Base-by-base conservation (phyloP, 1,140 invertebrate species). In the Drosophila cardini region DNA sequence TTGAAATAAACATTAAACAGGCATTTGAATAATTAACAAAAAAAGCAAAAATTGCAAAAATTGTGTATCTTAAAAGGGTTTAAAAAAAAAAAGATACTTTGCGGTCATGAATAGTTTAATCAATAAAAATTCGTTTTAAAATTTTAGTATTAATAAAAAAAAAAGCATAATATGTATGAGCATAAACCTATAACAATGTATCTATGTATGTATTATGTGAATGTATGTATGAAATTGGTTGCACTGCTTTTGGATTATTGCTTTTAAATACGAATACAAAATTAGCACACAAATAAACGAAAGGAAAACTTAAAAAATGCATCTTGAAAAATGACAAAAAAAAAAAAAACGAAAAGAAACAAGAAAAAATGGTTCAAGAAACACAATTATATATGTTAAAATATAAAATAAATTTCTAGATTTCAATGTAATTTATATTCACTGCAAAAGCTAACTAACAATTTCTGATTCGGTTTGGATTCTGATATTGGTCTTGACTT, bases 221-320 rank as follows among this genome's bases (percentile, higher is more conserved):
- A 10, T 56, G 32, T 57, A 58, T 57, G 26, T 21, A 40, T 52
- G 63, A 48, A 42, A 8, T 55, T 55, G 53, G 53, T 67, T 72
- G 63, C 63, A 67, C 53, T 46, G 62, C n/a, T 62, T 34, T 26
- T 69, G 73, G 45, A 18, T 69, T 72, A 42, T 53, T 60, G 36
- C 40, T 34, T 62, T 65, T 71, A 58, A 76, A 43, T 83, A 91
- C 81, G 77, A 91, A 90, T 90, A 91, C 78, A 79, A 82, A 86
- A 91, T 91, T 90, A 89, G 85, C 86, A 91, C 91, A 92, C 91
- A 92, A 91, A 79, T 74, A 75, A 76, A 72, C 69, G 55, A 57
- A 76, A 72, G 65, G 43, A 68, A 18, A 69, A 71, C 64, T 57
- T 65, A 55, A 10, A 10, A 74, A 62, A 65, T 38, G 15, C 9